Base-by-base conservation (phyloP, 2,797 vertebrate genomes). In the Manis javanica region DNA sequence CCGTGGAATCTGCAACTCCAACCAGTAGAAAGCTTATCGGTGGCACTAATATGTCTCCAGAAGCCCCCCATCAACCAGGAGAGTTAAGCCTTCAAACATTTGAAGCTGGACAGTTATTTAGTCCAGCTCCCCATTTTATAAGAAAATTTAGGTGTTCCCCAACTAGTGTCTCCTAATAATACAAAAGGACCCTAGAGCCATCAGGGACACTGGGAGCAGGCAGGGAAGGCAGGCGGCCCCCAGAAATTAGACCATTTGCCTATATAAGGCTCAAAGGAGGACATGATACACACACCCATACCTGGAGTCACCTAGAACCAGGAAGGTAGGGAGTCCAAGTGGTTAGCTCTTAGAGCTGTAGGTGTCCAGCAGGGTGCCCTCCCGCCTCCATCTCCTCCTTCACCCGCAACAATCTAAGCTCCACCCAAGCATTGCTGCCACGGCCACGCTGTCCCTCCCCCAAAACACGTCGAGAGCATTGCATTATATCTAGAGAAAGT, bases 221-320 rank as follows among this genome's bases (percentile, higher is more conserved):
- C 37, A 26, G 24, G 7, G 57, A 85, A 87, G 78, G 4, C 31
- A 55, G 46, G 15, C 14, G 59, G 29, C 13, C 66, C 53, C 88
- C 13, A 11, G 71, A 69, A 82, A 71, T 49, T 64, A 68, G 39
- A 68, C 49, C 53, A 37, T 19, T 53, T 2, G 18, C 71, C 10
- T 23, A 68, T 42, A 21, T 59, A 29, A 51, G 31, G n/a, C 59
- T n/a, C 15, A 8, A n/a, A 29, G 29, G 53, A 88, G 19, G 69
- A 68, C 29, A 61, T 2, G 1, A 46, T 15, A 7, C 3, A 5
- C 42, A 81, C 24, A 19, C 3, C 0, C 0, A 42, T 31, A 16
- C 49, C 87, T 23, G 13, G 18, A 57, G 42, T 24, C 14, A 13
- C 51, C 15, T 1, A 15, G 34, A 55, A 0, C 85, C 46, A 51